Base-by-base conservation (phyloP, 1,140 invertebrate species). In the Zophobas morio region DNA sequence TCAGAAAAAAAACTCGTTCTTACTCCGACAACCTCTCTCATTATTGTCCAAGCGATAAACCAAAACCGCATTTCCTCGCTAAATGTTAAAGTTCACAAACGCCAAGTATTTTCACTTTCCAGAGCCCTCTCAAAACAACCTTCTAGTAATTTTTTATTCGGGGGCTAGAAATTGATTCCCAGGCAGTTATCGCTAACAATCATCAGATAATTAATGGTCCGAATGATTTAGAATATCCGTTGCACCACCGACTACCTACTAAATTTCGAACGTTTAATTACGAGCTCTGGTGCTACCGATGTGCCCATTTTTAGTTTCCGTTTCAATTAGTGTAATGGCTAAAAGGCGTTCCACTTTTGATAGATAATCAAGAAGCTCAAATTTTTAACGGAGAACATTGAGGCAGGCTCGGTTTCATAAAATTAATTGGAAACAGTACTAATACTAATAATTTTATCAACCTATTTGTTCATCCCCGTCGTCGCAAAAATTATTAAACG, bases 161-260 rank as follows among this genome's bases (percentile, higher is more conserved):
- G 20, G 20, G 20, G 20, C 20, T 20, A 20, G 20, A 51, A 35
- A 57, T 33, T 49, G 37, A 46, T 71, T 71, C 66, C 40, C 66
- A 42, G 40, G 49, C 6, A 71, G 39, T 47, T 47, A 71, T 46
- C 66, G 36, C 33, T 47, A 71, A 71, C 66, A 71, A 71, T 71
- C 20, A 20, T 20, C 66, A 33, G 66, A 47, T 71, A 49, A 47
- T 33, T 42, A 71, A 71, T 70, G 63, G 42, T 8, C 37, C 40
- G 2, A 71, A 35, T 71, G 66, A 71, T 71, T 71, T 71, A 71
- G 40, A 47, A 71, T 71, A 71, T 71, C 66, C 66, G 66, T 71
- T 49, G 40, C 20, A 51, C 49, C n/a, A 51, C 42, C 3, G 42
- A 46, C 49, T 51, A 51, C 49, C 36, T 42, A 70, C 63, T 36